A percentile compares a stretch with the other conserved stretches of the same genome.
These are phyloP conservation scores for Listrodromus nycthemerus DNA, from an alignment of 2,888 invertebrate species.

Conservation along the genomic window DNA sequence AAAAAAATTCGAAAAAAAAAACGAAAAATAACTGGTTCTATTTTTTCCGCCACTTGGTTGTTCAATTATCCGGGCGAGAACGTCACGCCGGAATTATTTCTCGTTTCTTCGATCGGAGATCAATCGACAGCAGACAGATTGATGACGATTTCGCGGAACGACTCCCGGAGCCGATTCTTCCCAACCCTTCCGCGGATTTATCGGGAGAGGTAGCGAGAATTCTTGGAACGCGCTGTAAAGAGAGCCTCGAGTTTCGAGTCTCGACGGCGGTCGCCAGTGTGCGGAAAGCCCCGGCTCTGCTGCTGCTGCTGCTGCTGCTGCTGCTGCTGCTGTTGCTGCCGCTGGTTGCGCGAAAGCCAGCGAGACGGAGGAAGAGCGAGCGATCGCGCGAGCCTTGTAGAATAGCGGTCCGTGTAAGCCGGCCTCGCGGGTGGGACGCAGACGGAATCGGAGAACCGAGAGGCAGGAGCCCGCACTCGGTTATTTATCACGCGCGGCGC, in stretches of 20 bases:
- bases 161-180: background rate
- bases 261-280: constrained; percentile 13
- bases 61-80: constrained; percentile 22
- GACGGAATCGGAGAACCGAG: constrained; percentile 46
- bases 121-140: constrained; percentile 56
- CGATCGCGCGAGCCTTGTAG: constrained; percentile 26
- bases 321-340: constrained; percentile 30
- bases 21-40: background rate
- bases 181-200: constrained; percentile 10
- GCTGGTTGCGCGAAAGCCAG: constrained; percentile 32
- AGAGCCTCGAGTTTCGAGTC: constrained; percentile 40
- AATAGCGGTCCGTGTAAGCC: constrained; percentile 35
- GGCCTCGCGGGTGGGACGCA: constrained; percentile 18
- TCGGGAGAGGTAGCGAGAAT: constrained; percentile 42
- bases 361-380: constrained; percentile 47
- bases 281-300: background rate
- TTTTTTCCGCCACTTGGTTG: constrained; percentile 9
- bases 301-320: no score
- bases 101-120: constrained; percentile 26
- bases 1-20: background rate
- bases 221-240: constrained; percentile 57
- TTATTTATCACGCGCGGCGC: constrained; percentile 77
- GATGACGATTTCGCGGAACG: constrained; percentile 55
- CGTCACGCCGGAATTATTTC: constrained; percentile 28
- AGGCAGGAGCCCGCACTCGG: constrained; percentile 70